These are phyloP conservation scores for Protomyctophum bolini DNA, from an alignment of 2,113 vertebrate species.

Conservation along the genomic window DNA sequence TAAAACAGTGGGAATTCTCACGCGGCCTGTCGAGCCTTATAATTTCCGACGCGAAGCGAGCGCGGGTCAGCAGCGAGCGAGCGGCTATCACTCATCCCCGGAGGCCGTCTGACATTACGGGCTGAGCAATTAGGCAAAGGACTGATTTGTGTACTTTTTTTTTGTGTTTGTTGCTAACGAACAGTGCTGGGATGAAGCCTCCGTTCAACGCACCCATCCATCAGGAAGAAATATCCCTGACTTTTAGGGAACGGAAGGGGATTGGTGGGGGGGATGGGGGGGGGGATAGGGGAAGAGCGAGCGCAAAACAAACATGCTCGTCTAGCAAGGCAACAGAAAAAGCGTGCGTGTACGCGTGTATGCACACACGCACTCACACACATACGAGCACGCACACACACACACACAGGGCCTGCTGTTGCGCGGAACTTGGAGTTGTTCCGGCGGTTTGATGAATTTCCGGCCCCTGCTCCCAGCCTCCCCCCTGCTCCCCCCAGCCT, in stretches of 20 bases:
- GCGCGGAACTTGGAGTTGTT: slow-evolving; percentile 71
- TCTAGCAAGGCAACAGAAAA: too few species aligned
- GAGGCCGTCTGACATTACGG: slow-evolving; percentile 53
- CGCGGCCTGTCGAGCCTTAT: too few species aligned
- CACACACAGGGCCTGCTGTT: slow-evolving; percentile 40
- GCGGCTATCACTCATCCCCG: slow-evolving; percentile 49
- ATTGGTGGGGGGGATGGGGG: too few species aligned
- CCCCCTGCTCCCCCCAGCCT: slow-evolving; percentile 53
- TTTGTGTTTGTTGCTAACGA: too few species aligned
- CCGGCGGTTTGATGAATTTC: slow-evolving; percentile 72
- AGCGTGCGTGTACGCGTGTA: slow-evolving; percentile 12
- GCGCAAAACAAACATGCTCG: too few species aligned
- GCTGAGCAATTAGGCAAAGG: slow-evolving; percentile 65
- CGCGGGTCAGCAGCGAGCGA: not conserved
- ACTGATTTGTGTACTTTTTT: slow-evolving; percentile 46
- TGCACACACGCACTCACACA: not conserved
- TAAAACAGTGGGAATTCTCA: too few species aligned
- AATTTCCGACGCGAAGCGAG: slow-evolving; percentile 21
- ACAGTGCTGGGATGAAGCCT: too few species aligned
- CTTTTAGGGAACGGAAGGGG: slow-evolving; percentile 42
- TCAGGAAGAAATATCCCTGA: slow-evolving; percentile 55
- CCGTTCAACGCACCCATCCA: slow-evolving; percentile 42
- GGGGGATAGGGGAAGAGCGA: too few species aligned
- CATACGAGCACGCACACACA: not conserved
- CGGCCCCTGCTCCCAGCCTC: slow-evolving; percentile 59